Evolutionary conservation across 2,113 vertebrate genomes (phyloP).

Genomic region (Sinocyclocheilus rhinocerous): DNA sequence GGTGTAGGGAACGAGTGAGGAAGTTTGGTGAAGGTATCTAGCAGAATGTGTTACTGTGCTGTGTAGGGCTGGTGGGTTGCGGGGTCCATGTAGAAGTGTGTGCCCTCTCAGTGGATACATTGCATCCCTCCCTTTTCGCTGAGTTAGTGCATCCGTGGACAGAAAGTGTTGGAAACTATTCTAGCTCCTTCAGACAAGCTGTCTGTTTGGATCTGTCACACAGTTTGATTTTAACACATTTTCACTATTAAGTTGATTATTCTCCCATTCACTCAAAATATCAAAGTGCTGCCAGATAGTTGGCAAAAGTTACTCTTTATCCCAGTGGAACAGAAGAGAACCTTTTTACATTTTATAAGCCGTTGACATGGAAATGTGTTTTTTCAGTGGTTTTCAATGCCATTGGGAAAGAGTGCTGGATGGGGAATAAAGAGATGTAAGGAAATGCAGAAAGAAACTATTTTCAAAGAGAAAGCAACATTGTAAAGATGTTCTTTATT

Average conservation of each 20-base stretch:
- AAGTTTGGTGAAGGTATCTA: constrained; percentile 5
- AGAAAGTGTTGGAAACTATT: constrained; percentile 19
- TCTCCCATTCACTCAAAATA: constrained; percentile 22
- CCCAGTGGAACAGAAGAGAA: constrained; percentile 50
- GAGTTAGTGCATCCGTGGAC: constrained; percentile 19
- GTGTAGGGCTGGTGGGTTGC: constrained; percentile 4
- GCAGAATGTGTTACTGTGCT: constrained; percentile 44
- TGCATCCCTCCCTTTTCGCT: constrained; percentile 14
- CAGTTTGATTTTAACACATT: constrained; percentile 13
- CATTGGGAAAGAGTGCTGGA: neutral
- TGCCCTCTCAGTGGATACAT: constrained; percentile 1
- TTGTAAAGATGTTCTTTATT: neutral
- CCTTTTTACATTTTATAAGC: neutral
- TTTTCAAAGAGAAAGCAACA: constrained; percentile 7
- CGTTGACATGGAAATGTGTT: neutral
- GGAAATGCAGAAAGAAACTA: neutral
- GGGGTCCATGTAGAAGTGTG: constrained; percentile 1
- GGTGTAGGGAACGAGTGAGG: neutral
- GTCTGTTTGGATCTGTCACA: constrained; percentile 14
- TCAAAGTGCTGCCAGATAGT: constrained; percentile 20
- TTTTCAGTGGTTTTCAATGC: neutral
- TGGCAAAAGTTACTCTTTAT: constrained; percentile 34
- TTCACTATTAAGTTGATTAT: constrained; percentile 27
- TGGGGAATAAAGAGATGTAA: neutral
- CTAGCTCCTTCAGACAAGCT: neutral